Base-by-base conservation (phyloP, 92 coral and sea anemone genomes). In the Scolanthus callimorphus region DNA sequence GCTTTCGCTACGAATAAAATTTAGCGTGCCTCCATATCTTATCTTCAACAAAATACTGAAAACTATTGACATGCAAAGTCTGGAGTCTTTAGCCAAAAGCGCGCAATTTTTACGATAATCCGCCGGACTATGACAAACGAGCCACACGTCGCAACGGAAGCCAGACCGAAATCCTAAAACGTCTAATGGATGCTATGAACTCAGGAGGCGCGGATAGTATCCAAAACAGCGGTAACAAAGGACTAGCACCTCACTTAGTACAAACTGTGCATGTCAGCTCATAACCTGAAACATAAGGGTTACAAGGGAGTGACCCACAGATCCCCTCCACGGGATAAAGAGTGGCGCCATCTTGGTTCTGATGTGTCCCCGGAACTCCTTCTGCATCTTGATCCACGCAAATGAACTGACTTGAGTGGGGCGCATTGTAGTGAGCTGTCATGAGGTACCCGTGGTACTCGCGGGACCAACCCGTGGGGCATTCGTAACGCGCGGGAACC, bases 191-290 rank as follows among this genome's bases (percentile, higher is more conserved):
- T n/a, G n/a, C n/a, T n/a, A n/a, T n/a, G n/a, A n/a, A n/a, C n/a
- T n/a, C n/a, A n/a, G n/a, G n/a, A n/a, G n/a, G n/a, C n/a, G n/a
- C n/a, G n/a, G n/a, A n/a, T n/a, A n/a, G n/a, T n/a, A n/a, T n/a
- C n/a, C n/a, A n/a, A n/a, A n/a, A n/a, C n/a, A n/a, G n/a, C n/a
- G n/a, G n/a, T n/a, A n/a, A n/a, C n/a, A n/a, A n/a, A n/a, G n/a
- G n/a, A n/a, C n/a, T n/a, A n/a, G n/a, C n/a, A n/a, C 43, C 9
- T 34, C 48, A 85, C 66, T 85, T 80, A 43, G 86, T 80, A 20
- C 91, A 85, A 1, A 85, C 86, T 12, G 87, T 83, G 57, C 91
- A 85, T 6, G 91, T 85, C 71, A 85, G 50, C 62, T 80, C 87
- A 17, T 69, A 28, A 2, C 87, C 90, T 13, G 20, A 4, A 17